Percentiles rank a stretch among this genome's conserved stretches.
These are phyloP conservation scores for Myiozetetes cayanensis DNA, from an alignment of 2,113 vertebrate genomes.

Conservation along the genomic window DNA sequence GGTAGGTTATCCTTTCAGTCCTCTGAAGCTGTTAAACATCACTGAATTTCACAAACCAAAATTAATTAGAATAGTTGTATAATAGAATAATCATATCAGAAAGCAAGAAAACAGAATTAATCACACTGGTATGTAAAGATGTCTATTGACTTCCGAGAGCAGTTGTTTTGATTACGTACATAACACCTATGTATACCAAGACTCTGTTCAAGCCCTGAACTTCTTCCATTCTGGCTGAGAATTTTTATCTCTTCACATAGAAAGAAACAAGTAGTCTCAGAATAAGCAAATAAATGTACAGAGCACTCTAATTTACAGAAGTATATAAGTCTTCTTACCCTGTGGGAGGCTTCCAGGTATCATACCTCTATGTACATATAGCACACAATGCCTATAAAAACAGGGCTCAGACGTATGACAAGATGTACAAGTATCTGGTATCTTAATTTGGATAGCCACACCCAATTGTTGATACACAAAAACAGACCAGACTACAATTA, in stretches of 20 bases:
- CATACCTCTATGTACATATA: not conserved
- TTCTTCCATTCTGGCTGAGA: not conserved
- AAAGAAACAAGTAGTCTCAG: not conserved
- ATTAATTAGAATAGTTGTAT: not conserved
- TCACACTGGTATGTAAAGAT: not conserved
- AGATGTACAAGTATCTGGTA: not conserved
- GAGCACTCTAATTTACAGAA: not conserved
- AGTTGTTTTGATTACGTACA: not conserved
- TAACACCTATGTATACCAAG: not conserved
- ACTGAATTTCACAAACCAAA: not conserved
- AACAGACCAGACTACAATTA: conserved; percentile 47
- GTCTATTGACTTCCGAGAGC: not conserved
- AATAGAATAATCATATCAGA: not conserved
- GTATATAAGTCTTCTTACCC: not conserved
- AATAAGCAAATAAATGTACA: not conserved
- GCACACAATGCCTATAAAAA: not conserved
- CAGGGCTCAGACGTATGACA: not conserved
- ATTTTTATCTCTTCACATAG: not conserved
- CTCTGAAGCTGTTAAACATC: not conserved
- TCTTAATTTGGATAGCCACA: not conserved
- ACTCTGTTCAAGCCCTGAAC: not conserved
- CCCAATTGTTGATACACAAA: not conserved
- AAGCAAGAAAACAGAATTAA: not conserved
- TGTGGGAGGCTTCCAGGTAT: not conserved
- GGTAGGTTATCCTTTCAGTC: not conserved